These are phyloP conservation scores for Chroicocephalus ridibundus DNA, from an alignment of 2,113 vertebrate genomes.

Conservation along the genomic window DNA sequence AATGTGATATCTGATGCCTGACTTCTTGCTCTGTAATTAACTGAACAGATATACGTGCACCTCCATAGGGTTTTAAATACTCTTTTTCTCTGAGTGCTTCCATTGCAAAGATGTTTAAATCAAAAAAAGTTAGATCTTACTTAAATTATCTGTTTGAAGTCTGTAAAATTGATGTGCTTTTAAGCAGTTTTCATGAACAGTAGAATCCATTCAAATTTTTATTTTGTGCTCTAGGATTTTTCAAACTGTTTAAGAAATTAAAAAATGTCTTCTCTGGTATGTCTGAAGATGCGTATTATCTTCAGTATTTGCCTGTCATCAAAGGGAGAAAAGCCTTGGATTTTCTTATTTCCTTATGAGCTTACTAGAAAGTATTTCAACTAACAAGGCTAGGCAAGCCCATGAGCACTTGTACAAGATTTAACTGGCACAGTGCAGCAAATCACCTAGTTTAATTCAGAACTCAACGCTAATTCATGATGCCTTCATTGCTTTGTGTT, in stretches of 20 bases:
- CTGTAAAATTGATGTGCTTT: fast-evolving
- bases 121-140: background rate
- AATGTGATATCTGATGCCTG: background rate
- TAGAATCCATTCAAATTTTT: background rate
- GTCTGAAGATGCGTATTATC: background rate
- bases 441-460: background rate
- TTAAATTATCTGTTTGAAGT: background rate
- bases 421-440: background rate
- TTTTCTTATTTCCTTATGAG: background rate
- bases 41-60: background rate
- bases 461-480: background rate
- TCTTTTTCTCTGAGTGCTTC: background rate
- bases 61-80: background rate
- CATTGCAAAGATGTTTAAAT: background rate
- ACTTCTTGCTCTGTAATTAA: background rate
- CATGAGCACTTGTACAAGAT: background rate
- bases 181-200: background rate
- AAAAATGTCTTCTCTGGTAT: background rate
- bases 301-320: background rate
- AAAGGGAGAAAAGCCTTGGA: background rate
- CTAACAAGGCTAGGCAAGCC: background rate
- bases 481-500: background rate
- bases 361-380: background rate
- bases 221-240: background rate
- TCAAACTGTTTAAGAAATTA: background rate